phyloP scores from a whole-genome alignment of 1,140 invertebrate genomes.

The Grapholita molesta region DNA sequence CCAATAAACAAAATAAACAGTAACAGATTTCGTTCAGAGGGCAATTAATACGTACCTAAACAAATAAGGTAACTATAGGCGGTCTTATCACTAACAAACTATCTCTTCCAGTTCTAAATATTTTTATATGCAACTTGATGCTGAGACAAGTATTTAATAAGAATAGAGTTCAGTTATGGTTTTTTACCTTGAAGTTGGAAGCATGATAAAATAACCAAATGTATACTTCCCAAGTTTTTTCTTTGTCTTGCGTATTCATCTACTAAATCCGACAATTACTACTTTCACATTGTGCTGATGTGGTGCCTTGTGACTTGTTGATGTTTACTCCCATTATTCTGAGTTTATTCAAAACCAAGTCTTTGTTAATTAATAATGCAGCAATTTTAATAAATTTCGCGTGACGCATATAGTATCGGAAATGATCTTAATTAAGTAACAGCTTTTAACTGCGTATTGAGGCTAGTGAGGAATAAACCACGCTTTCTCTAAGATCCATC shows the following conservation, averaged over 20 bases:
- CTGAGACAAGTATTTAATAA: too few species aligned
- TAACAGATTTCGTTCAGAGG: too few species aligned
- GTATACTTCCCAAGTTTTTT: neutral
- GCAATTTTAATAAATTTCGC: neutral
- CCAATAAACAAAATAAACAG: too few species aligned
- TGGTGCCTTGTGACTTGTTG: neutral
- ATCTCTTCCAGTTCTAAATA: too few species aligned
- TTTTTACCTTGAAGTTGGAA: too few species aligned
- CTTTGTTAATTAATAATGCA: neutral
- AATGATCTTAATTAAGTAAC: slow-evolving; percentile 8
- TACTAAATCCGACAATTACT: neutral
- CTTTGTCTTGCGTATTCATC: neutral
- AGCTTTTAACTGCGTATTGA: neutral
- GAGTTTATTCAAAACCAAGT: neutral
- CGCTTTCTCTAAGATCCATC: slow-evolving; percentile 4
- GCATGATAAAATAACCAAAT: too few species aligned
- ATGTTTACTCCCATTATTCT: neutral
- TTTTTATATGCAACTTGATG: too few species aligned
- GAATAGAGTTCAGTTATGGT: too few species aligned
- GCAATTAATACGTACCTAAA: too few species aligned
- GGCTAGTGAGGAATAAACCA: neutral
- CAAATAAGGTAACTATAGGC: too few species aligned
- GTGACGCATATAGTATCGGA: neutral
- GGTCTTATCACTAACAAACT: too few species aligned
- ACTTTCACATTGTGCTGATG: neutral